Evolutionary conservation across 1,140 invertebrate species (phyloP).

Genomic region (Thaumatotibia leucotreta): DNA sequence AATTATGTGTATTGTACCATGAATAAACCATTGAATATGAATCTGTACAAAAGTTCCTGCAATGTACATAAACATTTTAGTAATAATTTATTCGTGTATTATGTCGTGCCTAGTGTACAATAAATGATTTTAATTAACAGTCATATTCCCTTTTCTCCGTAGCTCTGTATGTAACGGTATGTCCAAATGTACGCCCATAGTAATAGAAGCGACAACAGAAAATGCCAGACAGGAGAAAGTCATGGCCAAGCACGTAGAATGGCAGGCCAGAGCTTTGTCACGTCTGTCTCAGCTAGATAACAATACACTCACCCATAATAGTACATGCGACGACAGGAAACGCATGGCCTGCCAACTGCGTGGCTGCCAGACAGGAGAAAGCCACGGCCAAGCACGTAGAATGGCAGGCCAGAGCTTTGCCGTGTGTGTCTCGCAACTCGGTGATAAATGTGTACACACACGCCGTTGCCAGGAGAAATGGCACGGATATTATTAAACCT

Average conservation of each 20-base stretch:
- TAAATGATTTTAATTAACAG: too few relatives aligned
- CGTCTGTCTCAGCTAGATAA: constrained; percentile 72
- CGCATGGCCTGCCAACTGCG: constrained; percentile 54
- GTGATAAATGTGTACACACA: constrained; percentile 73
- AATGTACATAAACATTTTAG: too few relatives aligned
- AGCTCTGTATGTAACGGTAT: too few relatives aligned
- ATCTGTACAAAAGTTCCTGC: too few relatives aligned
- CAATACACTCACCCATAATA: constrained; percentile 67
- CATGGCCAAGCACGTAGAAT: constrained; percentile 66
- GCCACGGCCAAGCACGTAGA: constrained; percentile 67
- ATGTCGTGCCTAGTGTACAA: too few relatives aligned
- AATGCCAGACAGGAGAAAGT: constrained; percentile 63
- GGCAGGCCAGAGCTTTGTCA: constrained; percentile 73
- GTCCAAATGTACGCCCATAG: too few relatives aligned
- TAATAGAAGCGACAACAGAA: too few relatives aligned
- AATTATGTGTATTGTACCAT: too few relatives aligned
- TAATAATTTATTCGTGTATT: too few relatives aligned
- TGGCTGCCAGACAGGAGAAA: constrained; percentile 60
- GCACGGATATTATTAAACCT: constrained; percentile 74
- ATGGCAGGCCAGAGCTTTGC: constrained; percentile 75
- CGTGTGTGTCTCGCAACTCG: constrained; percentile 77
- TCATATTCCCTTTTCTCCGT: too few relatives aligned
- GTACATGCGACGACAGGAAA: constrained; percentile 63
- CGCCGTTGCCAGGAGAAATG: constrained; percentile 75
- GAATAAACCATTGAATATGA: too few relatives aligned